These are phyloP conservation scores for Holothuria leucospilota DNA, from an alignment of 53 echinoderm and acorn worm species.

Conservation along the genomic window DNA sequence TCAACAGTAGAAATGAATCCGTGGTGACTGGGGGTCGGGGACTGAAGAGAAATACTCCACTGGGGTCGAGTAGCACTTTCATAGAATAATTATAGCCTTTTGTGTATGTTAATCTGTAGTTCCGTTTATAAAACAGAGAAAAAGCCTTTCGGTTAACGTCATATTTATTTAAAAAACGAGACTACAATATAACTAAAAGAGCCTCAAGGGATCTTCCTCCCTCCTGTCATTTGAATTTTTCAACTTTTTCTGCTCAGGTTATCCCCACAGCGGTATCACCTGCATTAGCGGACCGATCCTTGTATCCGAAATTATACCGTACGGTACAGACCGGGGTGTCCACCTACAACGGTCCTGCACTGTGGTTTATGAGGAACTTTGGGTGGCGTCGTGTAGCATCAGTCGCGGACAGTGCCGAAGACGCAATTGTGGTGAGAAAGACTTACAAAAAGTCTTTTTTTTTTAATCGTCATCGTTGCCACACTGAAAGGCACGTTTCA, in stretches of 20 bases:
- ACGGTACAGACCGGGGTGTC: background rate
- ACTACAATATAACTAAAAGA: background rate
- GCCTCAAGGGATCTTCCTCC: background rate
- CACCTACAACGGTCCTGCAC: background rate
- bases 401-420: background rate
- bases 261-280: background rate
- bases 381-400: background rate
- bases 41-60: no score
- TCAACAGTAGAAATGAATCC: no score
- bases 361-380: slow-evolving; percentile 11
- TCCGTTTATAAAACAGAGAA: no score
- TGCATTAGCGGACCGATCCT: background rate
- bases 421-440: background rate
- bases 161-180: no score
- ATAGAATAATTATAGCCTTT: no score
- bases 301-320: slow-evolving; percentile 2
- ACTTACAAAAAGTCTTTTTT: no score
- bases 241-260: background rate
- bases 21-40: no score
- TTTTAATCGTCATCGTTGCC: no score
- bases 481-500: no score
- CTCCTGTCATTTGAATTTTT: background rate
- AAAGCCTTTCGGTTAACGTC: no score
- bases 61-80: no score
- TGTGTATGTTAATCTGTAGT: no score